These are phyloP conservation scores for Psammodynastes pulverulentus DNA, from an alignment of 2,113 vertebrate species.

Conservation along the genomic window DNA sequence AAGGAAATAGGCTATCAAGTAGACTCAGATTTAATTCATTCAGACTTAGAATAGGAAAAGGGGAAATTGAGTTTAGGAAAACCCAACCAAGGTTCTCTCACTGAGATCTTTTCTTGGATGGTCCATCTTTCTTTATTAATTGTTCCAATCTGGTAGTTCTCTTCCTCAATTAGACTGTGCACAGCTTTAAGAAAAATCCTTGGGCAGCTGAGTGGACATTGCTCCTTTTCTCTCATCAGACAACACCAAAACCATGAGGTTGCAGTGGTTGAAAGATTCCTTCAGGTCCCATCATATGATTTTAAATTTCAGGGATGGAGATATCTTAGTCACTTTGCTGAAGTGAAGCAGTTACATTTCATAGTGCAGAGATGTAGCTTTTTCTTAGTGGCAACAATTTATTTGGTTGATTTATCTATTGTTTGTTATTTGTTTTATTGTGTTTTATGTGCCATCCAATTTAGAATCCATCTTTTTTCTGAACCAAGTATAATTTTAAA, in stretches of 20 bases:
- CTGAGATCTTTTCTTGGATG: not conserved
- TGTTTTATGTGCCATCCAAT: not conserved
- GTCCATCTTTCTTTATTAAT: not conserved
- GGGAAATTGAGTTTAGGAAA: not conserved
- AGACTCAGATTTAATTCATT: not conserved
- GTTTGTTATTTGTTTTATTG: not conserved
- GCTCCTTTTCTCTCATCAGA: not conserved
- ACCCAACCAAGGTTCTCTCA: not conserved
- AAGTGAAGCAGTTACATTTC: not conserved
- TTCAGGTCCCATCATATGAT: not conserved
- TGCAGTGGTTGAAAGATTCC: not conserved
- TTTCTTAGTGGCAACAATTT: not conserved
- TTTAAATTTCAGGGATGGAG: not conserved
- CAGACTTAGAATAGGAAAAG: not conserved
- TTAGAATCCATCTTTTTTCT: not conserved
- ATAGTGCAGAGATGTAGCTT: not conserved
- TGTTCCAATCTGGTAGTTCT: not conserved
- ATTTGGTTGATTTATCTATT: not conserved
- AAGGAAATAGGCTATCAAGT: not conserved
- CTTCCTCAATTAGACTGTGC: not conserved
- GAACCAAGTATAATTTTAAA: not conserved
- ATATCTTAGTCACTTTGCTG: not conserved
- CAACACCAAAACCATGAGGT: not conserved
- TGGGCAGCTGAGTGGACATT: not conserved
- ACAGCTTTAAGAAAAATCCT: not conserved